Conservation (phyloP, 2,113 vertebrate species). For the Burhinus oedicnemus region DNA sequence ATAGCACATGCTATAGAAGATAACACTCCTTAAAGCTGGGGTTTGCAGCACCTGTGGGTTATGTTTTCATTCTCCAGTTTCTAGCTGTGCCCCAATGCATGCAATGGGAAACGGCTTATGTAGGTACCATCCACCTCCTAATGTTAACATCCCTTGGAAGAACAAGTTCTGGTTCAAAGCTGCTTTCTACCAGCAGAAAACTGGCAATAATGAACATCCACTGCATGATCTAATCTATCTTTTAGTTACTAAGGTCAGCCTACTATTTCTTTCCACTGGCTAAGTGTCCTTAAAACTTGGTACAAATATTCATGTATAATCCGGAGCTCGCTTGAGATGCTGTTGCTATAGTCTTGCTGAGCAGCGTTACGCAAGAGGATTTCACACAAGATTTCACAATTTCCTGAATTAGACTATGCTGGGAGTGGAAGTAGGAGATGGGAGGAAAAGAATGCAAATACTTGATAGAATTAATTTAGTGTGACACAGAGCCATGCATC, state of each 20-base stretch:
- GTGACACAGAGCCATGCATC: background rate
- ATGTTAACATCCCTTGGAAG: background rate
- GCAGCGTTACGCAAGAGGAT: background rate
- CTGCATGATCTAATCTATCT: background rate
- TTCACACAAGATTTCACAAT: slow-evolving; percentile 9
- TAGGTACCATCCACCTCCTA: background rate
- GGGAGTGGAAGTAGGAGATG: background rate
- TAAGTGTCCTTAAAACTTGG: background rate
- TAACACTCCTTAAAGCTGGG: background rate
- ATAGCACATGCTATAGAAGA: background rate
- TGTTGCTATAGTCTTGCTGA: background rate
- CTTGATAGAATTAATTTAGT: background rate
- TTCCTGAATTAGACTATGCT: background rate
- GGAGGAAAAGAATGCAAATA: background rate
- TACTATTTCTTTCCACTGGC: background rate
- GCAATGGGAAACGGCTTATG: background rate
- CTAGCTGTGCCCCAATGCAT: background rate
- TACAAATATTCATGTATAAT: background rate
- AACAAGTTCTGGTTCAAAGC: background rate
- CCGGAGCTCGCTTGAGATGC: background rate
- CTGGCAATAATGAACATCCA: background rate
- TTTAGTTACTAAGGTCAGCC: background rate
- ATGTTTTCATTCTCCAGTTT: background rate
- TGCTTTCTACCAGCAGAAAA: background rate
- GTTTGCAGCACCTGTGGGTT: background rate